Evolutionary conservation across 1,140 invertebrate genomes (phyloP).

Genomic region (Lepidurus couesii): DNA sequence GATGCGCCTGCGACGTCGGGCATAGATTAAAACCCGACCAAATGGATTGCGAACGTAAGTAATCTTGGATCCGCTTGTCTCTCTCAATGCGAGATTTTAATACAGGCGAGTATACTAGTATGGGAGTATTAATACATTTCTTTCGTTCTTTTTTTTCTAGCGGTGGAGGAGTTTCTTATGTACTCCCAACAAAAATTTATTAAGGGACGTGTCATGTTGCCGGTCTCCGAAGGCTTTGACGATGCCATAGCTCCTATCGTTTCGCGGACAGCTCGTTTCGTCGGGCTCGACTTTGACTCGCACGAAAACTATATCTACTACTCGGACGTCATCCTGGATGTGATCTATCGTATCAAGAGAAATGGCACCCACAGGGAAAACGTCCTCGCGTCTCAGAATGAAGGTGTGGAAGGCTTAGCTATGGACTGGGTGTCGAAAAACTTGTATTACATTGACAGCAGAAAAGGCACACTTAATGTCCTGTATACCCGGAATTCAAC

Average conservation of each 20-base stretch:
- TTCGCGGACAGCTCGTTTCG: slow-evolving; percentile 83
- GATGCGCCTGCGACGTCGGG: slow-evolving; percentile 91
- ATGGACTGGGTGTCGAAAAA: slow-evolving; percentile 97
- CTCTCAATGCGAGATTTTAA: neutral
- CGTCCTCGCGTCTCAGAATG: slow-evolving; percentile 90
- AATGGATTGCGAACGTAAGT: slow-evolving; percentile 68
- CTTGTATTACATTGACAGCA: slow-evolving; percentile 94
- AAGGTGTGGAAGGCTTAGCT: slow-evolving; percentile 93
- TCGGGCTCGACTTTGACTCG: slow-evolving; percentile 94
- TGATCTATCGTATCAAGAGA: slow-evolving; percentile 84
- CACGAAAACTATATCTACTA: slow-evolving; percentile 90
- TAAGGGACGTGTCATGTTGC: slow-evolving; percentile 85
- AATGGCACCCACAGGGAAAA: slow-evolving; percentile 85
- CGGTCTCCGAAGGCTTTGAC: slow-evolving; percentile 80
- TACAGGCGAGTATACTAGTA: neutral
- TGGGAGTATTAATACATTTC: neutral
- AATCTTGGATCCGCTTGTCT: neutral
- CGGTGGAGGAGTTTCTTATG: slow-evolving; percentile 86
- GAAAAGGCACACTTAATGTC: slow-evolving; percentile 91
- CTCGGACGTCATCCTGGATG: slow-evolving; percentile 93
- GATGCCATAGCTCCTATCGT: slow-evolving; percentile 90
- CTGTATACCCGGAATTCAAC: slow-evolving; percentile 78
- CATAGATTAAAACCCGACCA: slow-evolving; percentile 68
- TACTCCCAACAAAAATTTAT: slow-evolving; percentile 97
- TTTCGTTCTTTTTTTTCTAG: slow-evolving; percentile 43